Conservation (phyloP, 2,797 vertebrate genomes). For the Carcharodon carcharias region DNA sequence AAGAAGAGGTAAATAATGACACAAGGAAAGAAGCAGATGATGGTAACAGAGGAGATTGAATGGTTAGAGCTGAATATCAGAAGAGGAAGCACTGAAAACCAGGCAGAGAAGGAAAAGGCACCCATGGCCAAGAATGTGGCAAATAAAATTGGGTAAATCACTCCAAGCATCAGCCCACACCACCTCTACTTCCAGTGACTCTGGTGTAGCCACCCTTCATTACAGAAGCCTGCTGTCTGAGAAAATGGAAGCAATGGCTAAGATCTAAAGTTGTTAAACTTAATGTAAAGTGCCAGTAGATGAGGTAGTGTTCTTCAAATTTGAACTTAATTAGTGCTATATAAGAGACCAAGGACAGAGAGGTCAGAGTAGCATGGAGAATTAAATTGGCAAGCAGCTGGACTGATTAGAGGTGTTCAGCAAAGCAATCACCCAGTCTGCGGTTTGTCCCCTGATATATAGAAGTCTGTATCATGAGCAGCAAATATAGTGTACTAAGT, state of each 20-base stretch:
- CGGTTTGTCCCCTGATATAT: neutral
- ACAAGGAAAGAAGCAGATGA: neutral
- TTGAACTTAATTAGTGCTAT: neutral
- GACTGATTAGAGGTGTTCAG: neutral
- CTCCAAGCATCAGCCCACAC: neutral
- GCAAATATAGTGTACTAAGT: neutral
- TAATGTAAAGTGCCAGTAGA: neutral
- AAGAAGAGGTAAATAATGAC: neutral
- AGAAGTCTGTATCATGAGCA: neutral
- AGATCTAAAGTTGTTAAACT: neutral
- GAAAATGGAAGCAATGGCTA: neutral
- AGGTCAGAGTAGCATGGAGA: neutral
- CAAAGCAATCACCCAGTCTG: no score
- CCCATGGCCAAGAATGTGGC: neutral
- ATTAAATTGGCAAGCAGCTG: neutral
- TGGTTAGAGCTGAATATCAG: neutral
- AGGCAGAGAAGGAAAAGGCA: neutral
- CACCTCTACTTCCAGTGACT: neutral
- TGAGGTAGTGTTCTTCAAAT: neutral
- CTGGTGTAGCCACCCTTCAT: neutral
- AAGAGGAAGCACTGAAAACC: neutral
- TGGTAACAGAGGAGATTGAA: neutral
- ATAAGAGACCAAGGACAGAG: neutral
- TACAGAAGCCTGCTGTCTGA: neutral
- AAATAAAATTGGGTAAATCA: neutral